Conservation (phyloP, 2,797 vertebrate genomes). For the Percopsis omiscomaycus region DNA sequence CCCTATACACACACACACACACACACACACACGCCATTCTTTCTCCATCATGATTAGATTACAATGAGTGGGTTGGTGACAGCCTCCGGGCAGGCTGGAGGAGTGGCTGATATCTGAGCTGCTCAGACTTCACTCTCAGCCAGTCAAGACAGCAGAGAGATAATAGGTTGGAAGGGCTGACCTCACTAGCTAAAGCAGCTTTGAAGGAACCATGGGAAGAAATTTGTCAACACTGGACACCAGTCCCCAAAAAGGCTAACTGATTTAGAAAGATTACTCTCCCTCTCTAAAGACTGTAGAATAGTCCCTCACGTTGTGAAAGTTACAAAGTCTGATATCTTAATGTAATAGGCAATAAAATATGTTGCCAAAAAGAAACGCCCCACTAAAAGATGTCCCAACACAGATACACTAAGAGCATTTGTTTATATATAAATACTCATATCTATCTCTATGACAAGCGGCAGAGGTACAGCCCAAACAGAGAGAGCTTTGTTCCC, state of each 20-base stretch:
- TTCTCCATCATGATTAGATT: slow-evolving; percentile 78
- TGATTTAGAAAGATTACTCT: slow-evolving; percentile 28
- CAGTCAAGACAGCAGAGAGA: slow-evolving; percentile 68
- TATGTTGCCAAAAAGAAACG: slow-evolving; percentile 15
- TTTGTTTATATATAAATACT: slow-evolving; percentile 53
- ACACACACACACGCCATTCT: slow-evolving; percentile 26
- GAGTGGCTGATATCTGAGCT: slow-evolving; percentile 78
- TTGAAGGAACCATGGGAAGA: slow-evolving; percentile 58
- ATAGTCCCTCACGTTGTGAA: slow-evolving; percentile 31
- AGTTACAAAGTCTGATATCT: slow-evolving; percentile 29
- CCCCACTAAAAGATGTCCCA: slow-evolving; percentile 47
- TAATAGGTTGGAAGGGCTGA: slow-evolving; percentile 67
- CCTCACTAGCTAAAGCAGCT: slow-evolving; percentile 53
- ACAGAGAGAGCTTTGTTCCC: slow-evolving; percentile 70
- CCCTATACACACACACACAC: slow-evolving; percentile 22
- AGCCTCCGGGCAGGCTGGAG: slow-evolving; percentile 75
- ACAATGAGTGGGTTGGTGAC: slow-evolving; percentile 77
- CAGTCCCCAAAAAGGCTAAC: slow-evolving; percentile 26
- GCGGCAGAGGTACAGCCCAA: slow-evolving; percentile 54
- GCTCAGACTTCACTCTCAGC: slow-evolving; percentile 56
- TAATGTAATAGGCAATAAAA: neutral
- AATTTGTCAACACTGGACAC: slow-evolving; percentile 59
- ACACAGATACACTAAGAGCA: slow-evolving; percentile 51
- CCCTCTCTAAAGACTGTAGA: neutral
- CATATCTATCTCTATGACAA: slow-evolving; percentile 60